Evolutionary conservation across 1,140 invertebrate species (phyloP).

Genomic region (Sitophilus oryzae): DNA sequence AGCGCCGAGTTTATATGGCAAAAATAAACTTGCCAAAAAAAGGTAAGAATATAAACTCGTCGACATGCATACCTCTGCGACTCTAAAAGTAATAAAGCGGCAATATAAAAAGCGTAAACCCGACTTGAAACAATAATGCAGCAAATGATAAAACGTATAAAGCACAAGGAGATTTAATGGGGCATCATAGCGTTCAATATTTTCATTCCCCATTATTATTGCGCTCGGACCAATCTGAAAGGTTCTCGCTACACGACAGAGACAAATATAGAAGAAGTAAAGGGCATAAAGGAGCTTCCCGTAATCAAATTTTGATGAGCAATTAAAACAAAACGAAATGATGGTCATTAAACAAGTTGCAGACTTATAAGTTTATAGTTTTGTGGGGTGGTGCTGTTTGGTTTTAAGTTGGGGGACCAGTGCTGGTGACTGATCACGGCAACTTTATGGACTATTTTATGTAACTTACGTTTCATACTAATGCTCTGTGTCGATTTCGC

Average conservation of each 20-base stretch:
- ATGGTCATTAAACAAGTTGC: constrained; percentile 37
- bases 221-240: constrained; percentile 11
- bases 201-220: constrained; percentile 10
- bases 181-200: constrained; percentile 6
- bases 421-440: constrained; percentile 9
- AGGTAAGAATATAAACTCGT: too few species aligned
- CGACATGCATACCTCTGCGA: too few species aligned
- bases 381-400: constrained; percentile 23
- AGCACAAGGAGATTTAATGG: constrained; percentile 10
- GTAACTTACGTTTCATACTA: too few species aligned
- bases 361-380: constrained; percentile 39
- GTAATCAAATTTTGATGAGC: constrained; percentile 42
- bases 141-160: not conserved
- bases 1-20: too few species aligned
- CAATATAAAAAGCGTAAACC: too few species aligned
- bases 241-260: constrained; percentile 12
- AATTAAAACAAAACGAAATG: constrained; percentile 42
- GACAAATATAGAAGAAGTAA: constrained; percentile 24
- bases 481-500: too few species aligned
- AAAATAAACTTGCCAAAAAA: too few species aligned
- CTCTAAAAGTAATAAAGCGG: too few species aligned
- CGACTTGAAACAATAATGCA: too few species aligned
- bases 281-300: constrained; percentile 33
- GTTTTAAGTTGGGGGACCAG: constrained; percentile 4
- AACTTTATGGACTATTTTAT: constrained; percentile 13